phyloP scores from a whole-genome alignment of 1,140 invertebrate species.

The Drosophila kepulauana region DNA sequence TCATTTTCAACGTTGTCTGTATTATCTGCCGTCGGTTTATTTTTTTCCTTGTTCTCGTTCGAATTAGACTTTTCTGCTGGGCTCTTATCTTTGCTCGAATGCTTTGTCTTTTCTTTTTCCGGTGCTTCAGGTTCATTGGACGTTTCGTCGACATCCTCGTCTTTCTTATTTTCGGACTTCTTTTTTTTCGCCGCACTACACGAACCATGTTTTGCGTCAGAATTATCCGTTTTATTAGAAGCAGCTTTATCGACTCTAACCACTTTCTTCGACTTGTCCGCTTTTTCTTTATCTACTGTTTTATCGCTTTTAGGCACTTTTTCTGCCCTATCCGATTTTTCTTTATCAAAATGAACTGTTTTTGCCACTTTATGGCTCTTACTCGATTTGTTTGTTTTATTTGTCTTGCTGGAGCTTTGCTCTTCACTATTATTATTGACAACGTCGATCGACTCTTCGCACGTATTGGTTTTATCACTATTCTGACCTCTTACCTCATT shows the following conservation, averaged over 20 bases:
- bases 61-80: background rate
- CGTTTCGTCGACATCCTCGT: slow-evolving; percentile 12
- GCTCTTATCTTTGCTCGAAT: background rate
- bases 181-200: background rate
- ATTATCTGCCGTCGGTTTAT: background rate
- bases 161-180: slow-evolving; percentile 21
- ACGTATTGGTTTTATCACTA: slow-evolving; percentile 14
- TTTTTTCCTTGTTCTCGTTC: background rate
- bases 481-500: slow-evolving; percentile 1
- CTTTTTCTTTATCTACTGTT: background rate
- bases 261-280: background rate
- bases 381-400: background rate
- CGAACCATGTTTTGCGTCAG: background rate
- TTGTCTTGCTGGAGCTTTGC: slow-evolving; percentile 1
- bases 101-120: slow-evolving; percentile 1
- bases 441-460: too few species aligned
- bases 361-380: background rate
- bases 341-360: background rate
- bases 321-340: background rate
- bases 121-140: background rate
- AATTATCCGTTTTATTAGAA: background rate
- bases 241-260: background rate
- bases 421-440: background rate
- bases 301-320: background rate
- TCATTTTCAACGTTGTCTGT: slow-evolving; percentile 63